A percentile compares a stretch with the other conserved stretches of the same genome.
phyloP scores from a whole-genome alignment of 2,888 invertebrate genomes.

The Drosophila kokeensis region DNA sequence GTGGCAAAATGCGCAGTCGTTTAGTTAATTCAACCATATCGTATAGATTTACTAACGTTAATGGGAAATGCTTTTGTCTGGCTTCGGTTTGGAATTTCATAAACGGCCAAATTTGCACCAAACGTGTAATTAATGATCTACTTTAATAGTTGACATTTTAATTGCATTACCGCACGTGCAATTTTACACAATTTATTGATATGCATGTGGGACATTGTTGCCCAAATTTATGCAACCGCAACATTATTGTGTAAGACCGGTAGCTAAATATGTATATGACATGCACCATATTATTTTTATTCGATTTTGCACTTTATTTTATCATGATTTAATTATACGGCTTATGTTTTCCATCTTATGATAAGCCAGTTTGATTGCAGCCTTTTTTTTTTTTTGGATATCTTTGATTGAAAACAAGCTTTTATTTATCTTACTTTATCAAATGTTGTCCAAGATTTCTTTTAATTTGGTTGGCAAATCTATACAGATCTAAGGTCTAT shows the following conservation, averaged over 20 bases:
- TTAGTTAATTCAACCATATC: conserved; percentile 26
- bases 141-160: conserved; percentile 64
- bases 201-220: conserved; percentile 36
- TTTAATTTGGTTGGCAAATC: conserved; percentile 4
- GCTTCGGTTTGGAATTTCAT: conserved; percentile 26
- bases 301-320: conserved; percentile 28
- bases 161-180: conserved; percentile 61
- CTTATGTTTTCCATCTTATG: conserved; percentile 9
- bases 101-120: conserved; percentile 52
- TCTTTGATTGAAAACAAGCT: conserved; percentile 39
- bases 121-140: conserved; percentile 69
- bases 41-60: conserved; percentile 12
- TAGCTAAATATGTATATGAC: conserved; percentile 10
- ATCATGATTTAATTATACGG: conserved; percentile 23
- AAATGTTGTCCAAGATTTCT: conserved; percentile 31
- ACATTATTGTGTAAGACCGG: conserved; percentile 30
- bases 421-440: conserved; percentile 48
- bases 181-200: conserved; percentile 55
- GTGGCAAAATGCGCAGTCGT: conserved; percentile 55
- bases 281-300: neutral
- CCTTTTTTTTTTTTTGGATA: conserved; percentile 6
- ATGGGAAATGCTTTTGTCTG: conserved; percentile 8
- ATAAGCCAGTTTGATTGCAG: conserved; percentile 15
- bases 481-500: conserved; percentile 14
- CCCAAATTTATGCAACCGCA: conserved; percentile 4